A percentile compares a stretch with the other conserved stretches of the same genome.
Evolutionary conservation across 2,888 invertebrate species (phyloP).

Genomic region (Dolichopus griseipennis): DNA sequence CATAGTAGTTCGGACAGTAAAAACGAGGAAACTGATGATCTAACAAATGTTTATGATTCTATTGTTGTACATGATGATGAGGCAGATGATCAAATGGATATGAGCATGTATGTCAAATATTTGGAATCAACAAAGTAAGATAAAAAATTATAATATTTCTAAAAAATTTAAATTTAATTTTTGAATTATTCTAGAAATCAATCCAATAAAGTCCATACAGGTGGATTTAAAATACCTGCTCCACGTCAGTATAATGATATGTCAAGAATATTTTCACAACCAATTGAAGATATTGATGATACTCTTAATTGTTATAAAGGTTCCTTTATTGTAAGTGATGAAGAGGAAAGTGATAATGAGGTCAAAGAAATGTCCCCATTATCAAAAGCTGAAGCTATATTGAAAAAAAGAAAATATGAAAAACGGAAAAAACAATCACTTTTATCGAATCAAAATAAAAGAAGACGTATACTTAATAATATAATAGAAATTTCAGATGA

Average conservation of each 20-base stretch:
- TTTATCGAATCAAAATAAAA: background rate
- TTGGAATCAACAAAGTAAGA: slow-evolving; percentile 44
- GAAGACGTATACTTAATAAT: background rate
- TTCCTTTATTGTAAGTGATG: slow-evolving; percentile 44
- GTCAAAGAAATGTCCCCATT: slow-evolving; percentile 45
- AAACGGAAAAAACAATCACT: slow-evolving; percentile 13
- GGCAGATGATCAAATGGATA: slow-evolving; percentile 44
- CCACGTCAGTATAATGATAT: slow-evolving; percentile 42
- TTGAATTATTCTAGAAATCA: slow-evolving; percentile 48
- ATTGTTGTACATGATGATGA: slow-evolving; percentile 50
- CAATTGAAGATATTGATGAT: slow-evolving; percentile 38
- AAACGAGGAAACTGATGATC: slow-evolving; percentile 44
- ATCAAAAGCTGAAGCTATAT: slow-evolving; percentile 54
- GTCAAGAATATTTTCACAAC: slow-evolving; percentile 47
- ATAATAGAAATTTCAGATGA: slow-evolving; percentile 9
- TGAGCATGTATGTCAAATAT: slow-evolving; percentile 59
- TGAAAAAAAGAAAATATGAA: slow-evolving; percentile 36
- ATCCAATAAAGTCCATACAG: slow-evolving; percentile 37
- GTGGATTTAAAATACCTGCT: slow-evolving; percentile 54
- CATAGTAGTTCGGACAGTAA: slow-evolving; percentile 49
- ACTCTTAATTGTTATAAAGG: slow-evolving; percentile 41
- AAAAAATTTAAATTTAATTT: slow-evolving; percentile 7
- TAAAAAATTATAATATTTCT: background rate
- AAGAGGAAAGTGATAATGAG: slow-evolving; percentile 42
- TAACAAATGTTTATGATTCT: slow-evolving; percentile 45